A percentile compares a stretch with the other conserved stretches of the same genome.
Conservation (phyloP, 92 coral and sea anemone species). For the Nematostella vectensis region DNA sequence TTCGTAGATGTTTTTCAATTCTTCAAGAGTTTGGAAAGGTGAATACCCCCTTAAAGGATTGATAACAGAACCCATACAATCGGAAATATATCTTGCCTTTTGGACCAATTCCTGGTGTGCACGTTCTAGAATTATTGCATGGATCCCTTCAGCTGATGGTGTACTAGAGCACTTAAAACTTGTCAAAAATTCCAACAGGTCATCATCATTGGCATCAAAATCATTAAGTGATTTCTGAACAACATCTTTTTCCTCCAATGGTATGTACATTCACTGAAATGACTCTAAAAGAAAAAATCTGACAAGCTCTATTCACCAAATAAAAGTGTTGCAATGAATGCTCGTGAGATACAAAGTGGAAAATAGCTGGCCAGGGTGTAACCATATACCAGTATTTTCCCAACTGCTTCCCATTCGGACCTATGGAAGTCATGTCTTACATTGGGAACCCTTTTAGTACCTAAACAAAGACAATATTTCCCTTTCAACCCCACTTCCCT, state of each 20-base stretch:
- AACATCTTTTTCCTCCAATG: constrained; percentile 28
- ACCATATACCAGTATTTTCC: constrained; percentile 19
- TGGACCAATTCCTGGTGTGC: constrained; percentile 34
- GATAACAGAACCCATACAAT: constrained; percentile 27
- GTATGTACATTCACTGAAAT: constrained; percentile 15
- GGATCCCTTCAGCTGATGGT: constrained; percentile 20
- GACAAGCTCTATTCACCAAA: constrained; percentile 17
- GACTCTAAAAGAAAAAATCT: constrained; percentile 21
- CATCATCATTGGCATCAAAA: constrained; percentile 29
- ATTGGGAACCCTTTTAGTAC: constrained; percentile 14
- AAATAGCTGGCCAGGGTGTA: not conserved
- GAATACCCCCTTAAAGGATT: constrained; percentile 14
- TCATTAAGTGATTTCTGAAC: constrained; percentile 16
- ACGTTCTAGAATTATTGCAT: constrained; percentile 4
- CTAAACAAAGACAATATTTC: not conserved
- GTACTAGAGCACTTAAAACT: constrained; percentile 23
- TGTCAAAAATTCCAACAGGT: constrained; percentile 26
- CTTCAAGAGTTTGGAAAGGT: constrained; percentile 11
- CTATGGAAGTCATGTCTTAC: constrained; percentile 32
- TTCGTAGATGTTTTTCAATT: constrained; percentile 14
- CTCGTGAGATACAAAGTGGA: constrained; percentile 28
- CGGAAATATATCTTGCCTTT: constrained; percentile 20
- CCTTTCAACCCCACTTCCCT: not conserved
- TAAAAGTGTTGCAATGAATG: constrained; percentile 20
- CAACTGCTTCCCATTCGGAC: constrained; percentile 17